A percentile compares a stretch with the other conserved stretches of the same genome.
phyloP scores from a whole-genome alignment of 2,113 vertebrate genomes.

The Solea solea region DNA sequence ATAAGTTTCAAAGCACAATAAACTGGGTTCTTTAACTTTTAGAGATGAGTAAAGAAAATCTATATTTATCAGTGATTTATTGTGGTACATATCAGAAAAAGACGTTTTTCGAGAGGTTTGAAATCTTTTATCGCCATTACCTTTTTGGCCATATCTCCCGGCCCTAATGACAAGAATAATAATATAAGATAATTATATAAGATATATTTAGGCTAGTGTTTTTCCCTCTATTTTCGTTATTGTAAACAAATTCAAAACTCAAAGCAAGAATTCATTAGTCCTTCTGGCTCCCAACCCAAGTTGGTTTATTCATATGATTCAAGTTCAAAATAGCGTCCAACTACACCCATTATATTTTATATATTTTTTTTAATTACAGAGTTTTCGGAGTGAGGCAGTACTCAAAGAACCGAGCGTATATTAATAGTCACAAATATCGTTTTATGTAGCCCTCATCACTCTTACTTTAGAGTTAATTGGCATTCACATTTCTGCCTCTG shows the following conservation, averaged over 20 bases:
- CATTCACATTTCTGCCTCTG: constrained; percentile 11
- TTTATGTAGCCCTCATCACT: constrained; percentile 20
- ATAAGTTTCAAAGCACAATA: no score
- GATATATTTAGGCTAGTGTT: no score
- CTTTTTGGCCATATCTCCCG: no score
- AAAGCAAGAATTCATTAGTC: background rate
- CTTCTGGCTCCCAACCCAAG: background rate
- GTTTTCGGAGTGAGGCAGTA: background rate
- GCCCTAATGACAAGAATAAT: no score
- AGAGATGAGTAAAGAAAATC: no score
- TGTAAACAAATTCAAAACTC: constrained; percentile 1
- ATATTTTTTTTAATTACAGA: background rate
- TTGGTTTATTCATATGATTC: background rate
- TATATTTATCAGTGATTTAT: no score
- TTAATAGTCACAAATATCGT: background rate
- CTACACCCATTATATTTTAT: background rate
- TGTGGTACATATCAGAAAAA: no score
- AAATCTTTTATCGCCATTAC: no score
- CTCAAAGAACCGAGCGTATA: background rate
- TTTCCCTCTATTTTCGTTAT: background rate
- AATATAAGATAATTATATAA: no score
- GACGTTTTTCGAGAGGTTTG: no score
- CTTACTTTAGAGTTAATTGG: constrained; percentile 40
- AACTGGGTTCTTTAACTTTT: no score
- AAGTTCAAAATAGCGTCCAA: no score